phyloP scores from a whole-genome alignment of 2,113 vertebrate species.

The Syrrhaptes paradoxus region DNA sequence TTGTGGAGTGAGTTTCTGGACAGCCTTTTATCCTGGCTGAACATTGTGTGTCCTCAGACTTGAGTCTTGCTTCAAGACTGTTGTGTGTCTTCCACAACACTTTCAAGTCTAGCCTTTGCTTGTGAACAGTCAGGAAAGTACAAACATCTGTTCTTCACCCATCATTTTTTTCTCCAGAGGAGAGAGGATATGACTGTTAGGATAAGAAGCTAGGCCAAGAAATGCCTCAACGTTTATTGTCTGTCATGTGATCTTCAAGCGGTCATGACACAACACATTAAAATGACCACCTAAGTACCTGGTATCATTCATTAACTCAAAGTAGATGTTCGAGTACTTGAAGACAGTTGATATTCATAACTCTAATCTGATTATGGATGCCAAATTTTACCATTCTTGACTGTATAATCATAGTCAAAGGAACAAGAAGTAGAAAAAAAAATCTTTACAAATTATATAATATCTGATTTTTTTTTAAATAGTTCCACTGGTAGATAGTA shows the following conservation, averaged over 20 bases:
- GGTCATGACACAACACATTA: not conserved
- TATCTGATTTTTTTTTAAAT: not conserved
- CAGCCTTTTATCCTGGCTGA: not conserved
- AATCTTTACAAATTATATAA: not conserved
- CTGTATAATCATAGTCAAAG: not conserved
- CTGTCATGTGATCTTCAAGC: not conserved
- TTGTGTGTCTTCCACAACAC: not conserved
- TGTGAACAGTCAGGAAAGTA: not conserved
- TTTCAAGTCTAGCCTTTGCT: not conserved
- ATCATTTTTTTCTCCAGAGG: not conserved
- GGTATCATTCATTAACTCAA: not conserved
- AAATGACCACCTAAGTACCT: not conserved
- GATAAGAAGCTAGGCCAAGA: not conserved
- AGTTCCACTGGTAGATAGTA: not conserved
- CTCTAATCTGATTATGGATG: not conserved
- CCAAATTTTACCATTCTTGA: not conserved
- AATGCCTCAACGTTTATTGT: not conserved
- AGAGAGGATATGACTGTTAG: not conserved
- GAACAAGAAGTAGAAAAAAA: not conserved
- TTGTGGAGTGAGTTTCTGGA: not conserved
- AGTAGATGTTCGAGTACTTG: not conserved
- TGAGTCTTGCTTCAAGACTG: not conserved
- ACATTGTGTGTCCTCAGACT: not conserved
- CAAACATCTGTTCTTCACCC: not conserved
- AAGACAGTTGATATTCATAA: not conserved